Conservation (phyloP, 1,140 invertebrate species). For the Homalodisca vitripennis region DNA sequence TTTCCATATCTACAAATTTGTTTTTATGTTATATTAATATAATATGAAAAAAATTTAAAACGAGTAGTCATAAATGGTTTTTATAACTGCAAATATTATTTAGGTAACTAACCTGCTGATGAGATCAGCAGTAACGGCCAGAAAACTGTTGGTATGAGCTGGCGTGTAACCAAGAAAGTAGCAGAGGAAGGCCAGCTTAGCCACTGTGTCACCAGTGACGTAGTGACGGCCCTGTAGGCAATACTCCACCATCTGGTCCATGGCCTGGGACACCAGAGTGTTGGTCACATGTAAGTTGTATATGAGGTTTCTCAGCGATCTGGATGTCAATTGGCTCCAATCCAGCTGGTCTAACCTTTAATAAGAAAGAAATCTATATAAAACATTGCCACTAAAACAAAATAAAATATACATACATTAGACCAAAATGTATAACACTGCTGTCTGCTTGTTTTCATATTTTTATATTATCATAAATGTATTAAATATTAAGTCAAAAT, state of each 20-base stretch:
- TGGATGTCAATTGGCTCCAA: conserved; percentile 33
- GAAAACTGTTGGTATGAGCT: conserved; percentile 30
- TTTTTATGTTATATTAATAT: no score
- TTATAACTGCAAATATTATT: no score
- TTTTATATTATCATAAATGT: no score
- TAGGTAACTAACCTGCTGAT: conserved; percentile 36
- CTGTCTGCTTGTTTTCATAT: no score
- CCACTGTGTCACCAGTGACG: conserved; percentile 36
- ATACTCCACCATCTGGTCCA: conserved; percentile 38
- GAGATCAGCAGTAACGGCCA: conserved; percentile 29
- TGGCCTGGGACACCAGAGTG: conserved; percentile 32
- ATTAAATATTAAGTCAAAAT: no score
- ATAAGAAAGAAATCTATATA: neutral
- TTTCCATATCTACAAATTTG: no score
- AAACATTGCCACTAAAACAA: neutral
- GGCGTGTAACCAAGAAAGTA: conserved; percentile 39
- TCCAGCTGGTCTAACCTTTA: conserved; percentile 24
- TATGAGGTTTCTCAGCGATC: conserved; percentile 30
- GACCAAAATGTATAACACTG: no score
- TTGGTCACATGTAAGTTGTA: conserved; percentile 26
- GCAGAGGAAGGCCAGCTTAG: conserved; percentile 38
- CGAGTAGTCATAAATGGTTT: no score
- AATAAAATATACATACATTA: no score
- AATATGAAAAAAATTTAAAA: no score
- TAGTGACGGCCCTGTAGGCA: conserved; percentile 32